Conservation (phyloP, 1,140 invertebrate species). For the Zaprionus taronus region DNA sequence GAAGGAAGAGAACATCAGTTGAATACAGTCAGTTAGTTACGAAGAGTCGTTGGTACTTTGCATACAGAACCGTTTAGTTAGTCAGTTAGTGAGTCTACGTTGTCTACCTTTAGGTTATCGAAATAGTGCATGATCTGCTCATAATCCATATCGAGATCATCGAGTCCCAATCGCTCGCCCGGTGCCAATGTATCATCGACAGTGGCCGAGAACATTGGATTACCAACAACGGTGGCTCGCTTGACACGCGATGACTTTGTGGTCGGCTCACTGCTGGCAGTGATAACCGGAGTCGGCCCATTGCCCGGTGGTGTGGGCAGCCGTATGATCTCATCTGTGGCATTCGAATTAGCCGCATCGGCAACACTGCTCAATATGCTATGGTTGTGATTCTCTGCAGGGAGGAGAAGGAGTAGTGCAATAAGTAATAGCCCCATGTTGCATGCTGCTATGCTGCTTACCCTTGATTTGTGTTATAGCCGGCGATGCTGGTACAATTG, state of each 20-base stretch:
- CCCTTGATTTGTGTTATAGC: slow-evolving; percentile 46
- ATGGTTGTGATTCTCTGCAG: slow-evolving; percentile 50
- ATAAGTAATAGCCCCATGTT: not conserved
- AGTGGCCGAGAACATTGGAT: slow-evolving; percentile 91
- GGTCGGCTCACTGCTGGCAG: slow-evolving; percentile 85
- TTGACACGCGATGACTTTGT: slow-evolving; percentile 86
- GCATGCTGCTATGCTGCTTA: not conserved
- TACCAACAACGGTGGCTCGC: slow-evolving; percentile 93
- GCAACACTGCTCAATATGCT: slow-evolving; percentile 70
- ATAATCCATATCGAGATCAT: slow-evolving; percentile 96
- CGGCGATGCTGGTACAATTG: slow-evolving; percentile 29
- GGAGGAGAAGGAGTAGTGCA: not conserved
- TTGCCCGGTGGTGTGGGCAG: slow-evolving; percentile 53
- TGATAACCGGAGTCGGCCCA: not conserved
- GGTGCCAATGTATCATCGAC: slow-evolving; percentile 84
- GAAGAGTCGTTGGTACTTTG: not conserved
- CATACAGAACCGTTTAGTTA: not conserved
- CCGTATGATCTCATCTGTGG: slow-evolving; percentile 69
- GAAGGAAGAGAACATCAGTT: slow-evolving; percentile 49
- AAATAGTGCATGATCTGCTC: slow-evolving; percentile 99
- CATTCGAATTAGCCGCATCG: slow-evolving; percentile 73
- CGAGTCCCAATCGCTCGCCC: slow-evolving; percentile 88
- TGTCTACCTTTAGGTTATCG: slow-evolving; percentile 95
- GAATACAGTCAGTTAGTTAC: slow-evolving; percentile 81
- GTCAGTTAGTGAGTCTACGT: not conserved